Evolutionary conservation across 2,888 invertebrate genomes (phyloP).

Genomic region (Napeogenes sylphis): DNA sequence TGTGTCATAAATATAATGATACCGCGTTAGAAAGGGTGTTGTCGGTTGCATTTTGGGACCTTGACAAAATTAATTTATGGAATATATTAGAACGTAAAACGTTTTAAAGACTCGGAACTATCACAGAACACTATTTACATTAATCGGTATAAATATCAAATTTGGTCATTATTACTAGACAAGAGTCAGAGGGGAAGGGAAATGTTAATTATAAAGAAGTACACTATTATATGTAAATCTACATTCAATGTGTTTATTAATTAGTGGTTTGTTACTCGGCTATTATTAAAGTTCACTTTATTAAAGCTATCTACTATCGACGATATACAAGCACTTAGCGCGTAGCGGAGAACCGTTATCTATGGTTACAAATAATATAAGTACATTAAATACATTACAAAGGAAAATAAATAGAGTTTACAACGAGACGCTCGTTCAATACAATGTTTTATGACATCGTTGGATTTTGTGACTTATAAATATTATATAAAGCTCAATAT

Average conservation of each 20-base stretch:
- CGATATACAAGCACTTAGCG: conserved; percentile 1
- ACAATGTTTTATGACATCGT: neutral
- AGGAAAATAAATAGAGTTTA: conserved; percentile 1
- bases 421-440: neutral
- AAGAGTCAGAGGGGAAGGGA: neutral
- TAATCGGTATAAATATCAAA: neutral
- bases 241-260: neutral
- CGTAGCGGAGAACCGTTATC: neutral
- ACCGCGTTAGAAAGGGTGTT: neutral
- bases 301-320: conserved; percentile 5
- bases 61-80: neutral
- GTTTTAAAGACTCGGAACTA: neutral
- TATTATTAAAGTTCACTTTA: neutral
- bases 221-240: neutral
- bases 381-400: conserved; percentile 2
- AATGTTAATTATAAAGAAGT: neutral
- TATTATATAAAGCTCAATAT: conserved; percentile 2
- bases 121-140: neutral
- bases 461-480: conserved; percentile 6
- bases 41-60: neutral
- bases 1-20: neutral
- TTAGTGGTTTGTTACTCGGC: neutral
- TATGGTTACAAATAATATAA: neutral
- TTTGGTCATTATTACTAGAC: neutral
- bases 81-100: conserved; percentile 1